These are phyloP conservation scores for Drosophila robusta DNA, from an alignment of 2,888 invertebrate species.

Conservation along the genomic window DNA sequence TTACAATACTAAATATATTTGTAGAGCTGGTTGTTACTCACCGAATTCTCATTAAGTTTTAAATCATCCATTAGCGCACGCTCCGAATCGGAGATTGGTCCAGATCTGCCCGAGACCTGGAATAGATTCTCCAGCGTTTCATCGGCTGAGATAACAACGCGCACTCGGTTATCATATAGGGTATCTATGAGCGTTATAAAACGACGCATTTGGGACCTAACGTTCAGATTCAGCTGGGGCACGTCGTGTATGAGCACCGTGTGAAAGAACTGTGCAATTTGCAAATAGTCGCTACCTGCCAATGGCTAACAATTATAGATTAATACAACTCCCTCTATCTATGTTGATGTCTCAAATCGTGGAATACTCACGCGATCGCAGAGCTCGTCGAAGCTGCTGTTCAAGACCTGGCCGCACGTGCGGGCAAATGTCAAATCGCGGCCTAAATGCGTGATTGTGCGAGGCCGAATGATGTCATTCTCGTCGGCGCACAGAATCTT, in stretches of 20 bases:
- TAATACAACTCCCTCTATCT: conserved; percentile 1
- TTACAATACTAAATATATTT: neutral
- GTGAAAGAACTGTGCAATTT: conserved; percentile 96
- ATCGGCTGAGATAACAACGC: conserved; percentile 94
- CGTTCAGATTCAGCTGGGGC: conserved; percentile 91
- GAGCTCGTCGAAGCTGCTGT: conserved; percentile 94
- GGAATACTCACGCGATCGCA: conserved; percentile 92
- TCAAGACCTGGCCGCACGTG: conserved; percentile 96
- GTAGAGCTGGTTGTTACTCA: conserved; percentile 83
- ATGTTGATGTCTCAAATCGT: neutral
- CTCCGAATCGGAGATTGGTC: conserved; percentile 90
- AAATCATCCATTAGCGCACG: conserved; percentile 98
- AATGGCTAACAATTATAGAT: conserved; percentile 88
- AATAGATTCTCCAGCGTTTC: conserved; percentile 92
- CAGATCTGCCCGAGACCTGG: conserved; percentile 70
- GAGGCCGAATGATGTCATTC: conserved; percentile 94
- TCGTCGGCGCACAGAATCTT: conserved; percentile 95
- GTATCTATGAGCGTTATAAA: conserved; percentile 99
- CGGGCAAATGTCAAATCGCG: conserved; percentile 94
- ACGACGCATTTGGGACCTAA: conserved; percentile 94
- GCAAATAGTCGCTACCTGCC: conserved; percentile 97
- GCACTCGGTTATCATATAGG: conserved; percentile 96
- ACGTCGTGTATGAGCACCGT: conserved; percentile 96
- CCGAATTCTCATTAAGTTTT: conserved; percentile 91
- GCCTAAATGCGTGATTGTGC: conserved; percentile 94